Evolutionary conservation across 2,888 invertebrate species (phyloP).

Genomic region (Barypeithes pellucidus): DNA sequence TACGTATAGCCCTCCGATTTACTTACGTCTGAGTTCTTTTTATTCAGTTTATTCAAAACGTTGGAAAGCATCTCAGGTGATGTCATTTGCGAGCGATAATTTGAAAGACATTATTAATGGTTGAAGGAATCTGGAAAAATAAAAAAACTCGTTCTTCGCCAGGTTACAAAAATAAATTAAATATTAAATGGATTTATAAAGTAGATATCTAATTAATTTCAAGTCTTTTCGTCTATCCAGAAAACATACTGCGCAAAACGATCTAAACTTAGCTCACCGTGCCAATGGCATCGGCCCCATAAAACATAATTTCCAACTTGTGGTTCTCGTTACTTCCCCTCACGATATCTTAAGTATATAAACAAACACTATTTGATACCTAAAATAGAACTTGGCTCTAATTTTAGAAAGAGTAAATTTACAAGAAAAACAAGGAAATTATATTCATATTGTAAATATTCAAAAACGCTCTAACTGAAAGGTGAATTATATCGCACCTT

Average conservation of each 20-base stretch:
- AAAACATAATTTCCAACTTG: slow-evolving; percentile 17
- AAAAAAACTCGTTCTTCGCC: too few species aligned
- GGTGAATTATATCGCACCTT: too few species aligned
- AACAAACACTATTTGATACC: slow-evolving; percentile 8
- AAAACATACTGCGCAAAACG: background rate
- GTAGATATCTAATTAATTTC: background rate
- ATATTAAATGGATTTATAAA: background rate
- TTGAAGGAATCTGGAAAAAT: too few species aligned
- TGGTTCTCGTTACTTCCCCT: slow-evolving; percentile 14
- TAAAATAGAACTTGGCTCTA: slow-evolving; percentile 8
- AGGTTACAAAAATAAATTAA: background rate
- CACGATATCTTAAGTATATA: slow-evolving; percentile 10
- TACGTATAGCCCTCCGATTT: too few species aligned
- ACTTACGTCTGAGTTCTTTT: too few species aligned
- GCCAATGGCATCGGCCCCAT: slow-evolving; percentile 9
- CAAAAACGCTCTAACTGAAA: too few species aligned
- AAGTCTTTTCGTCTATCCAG: background rate
- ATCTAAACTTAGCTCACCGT: slow-evolving; percentile 6
- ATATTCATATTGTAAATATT: background rate
- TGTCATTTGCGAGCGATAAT: too few species aligned
- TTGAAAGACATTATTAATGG: too few species aligned
- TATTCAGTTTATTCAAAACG: too few species aligned
- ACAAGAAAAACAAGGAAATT: background rate
- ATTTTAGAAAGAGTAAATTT: slow-evolving; percentile 15
- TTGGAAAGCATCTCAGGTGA: too few species aligned